Percentiles rank a stretch among this genome's conserved stretches.
Evolutionary conservation across 2,113 vertebrate species (phyloP).

Genomic region (Megatriorchis doriae): DNA sequence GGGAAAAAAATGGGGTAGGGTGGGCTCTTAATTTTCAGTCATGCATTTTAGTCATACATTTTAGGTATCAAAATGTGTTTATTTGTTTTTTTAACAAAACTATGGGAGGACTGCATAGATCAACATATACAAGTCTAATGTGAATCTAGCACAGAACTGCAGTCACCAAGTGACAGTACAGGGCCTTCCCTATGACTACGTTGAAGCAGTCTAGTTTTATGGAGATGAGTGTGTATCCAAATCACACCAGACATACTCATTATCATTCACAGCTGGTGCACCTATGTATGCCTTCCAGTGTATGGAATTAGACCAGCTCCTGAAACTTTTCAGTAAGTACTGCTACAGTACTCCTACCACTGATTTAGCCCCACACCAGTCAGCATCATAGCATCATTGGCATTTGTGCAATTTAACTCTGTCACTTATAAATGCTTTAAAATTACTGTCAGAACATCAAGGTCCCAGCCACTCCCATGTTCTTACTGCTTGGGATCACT

Average conservation of each 20-base stretch:
- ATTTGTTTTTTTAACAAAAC: background rate
- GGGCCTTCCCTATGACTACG: background rate
- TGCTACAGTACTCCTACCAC: background rate
- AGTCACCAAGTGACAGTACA: background rate
- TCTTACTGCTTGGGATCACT: background rate
- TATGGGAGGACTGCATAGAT: background rate
- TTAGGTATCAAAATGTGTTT: background rate
- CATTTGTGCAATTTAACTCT: background rate
- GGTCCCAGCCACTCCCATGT: background rate
- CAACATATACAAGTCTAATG: background rate
- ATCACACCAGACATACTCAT: background rate
- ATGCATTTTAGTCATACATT: background rate
- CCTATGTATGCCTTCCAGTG: background rate
- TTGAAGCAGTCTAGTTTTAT: background rate
- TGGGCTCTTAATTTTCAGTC: background rate
- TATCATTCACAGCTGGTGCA: background rate
- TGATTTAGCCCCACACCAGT: background rate
- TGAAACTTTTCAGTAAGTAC: background rate
- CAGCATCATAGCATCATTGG: background rate
- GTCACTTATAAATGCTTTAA: background rate
- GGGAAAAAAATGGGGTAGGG: rapidly evolving
- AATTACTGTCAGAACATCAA: background rate
- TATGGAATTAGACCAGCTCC: background rate
- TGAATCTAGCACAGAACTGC: background rate
- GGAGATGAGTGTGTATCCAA: background rate